Evolutionary conservation across 1,140 invertebrate genomes (phyloP).

Genomic region (Macrosteles quadrilineatus): DNA sequence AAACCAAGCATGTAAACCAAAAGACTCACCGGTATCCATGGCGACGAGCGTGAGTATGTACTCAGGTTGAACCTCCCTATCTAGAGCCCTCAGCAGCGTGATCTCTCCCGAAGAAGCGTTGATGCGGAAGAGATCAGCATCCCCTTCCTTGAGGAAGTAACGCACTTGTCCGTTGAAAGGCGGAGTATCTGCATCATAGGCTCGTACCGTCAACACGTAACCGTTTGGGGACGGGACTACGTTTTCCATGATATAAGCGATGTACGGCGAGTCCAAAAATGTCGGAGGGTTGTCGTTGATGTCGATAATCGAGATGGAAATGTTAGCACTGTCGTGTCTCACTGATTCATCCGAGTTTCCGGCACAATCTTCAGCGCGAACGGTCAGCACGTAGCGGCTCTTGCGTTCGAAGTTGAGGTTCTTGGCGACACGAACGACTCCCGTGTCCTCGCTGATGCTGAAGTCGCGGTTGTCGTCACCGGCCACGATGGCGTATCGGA

Average conservation of each 20-base stretch:
- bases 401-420: constrained; percentile 91
- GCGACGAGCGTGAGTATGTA: constrained; percentile 84
- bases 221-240: constrained; percentile 73
- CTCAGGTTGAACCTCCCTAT: constrained; percentile 78
- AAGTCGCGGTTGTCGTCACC: constrained; percentile 91
- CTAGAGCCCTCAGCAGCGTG: constrained; percentile 74
- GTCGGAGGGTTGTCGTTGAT: constrained; percentile 94
- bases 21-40: constrained; percentile 85
- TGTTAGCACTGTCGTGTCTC: constrained; percentile 67
- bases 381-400: constrained; percentile 75
- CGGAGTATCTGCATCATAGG: constrained; percentile 87
- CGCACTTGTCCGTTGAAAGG: constrained; percentile 86
- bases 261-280: constrained; percentile 87
- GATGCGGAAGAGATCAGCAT: constrained; percentile 83
- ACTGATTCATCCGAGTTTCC: constrained; percentile 58
- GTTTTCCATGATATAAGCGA: constrained; percentile 92
- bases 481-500: constrained; percentile 83
- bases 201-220: constrained; percentile 77
- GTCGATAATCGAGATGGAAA: constrained; percentile 73
- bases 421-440: constrained; percentile 84
- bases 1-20: too few relatives aligned
- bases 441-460: constrained; percentile 85
- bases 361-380: constrained; percentile 88
- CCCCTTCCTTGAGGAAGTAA: constrained; percentile 91
- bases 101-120: constrained; percentile 89